phyloP scores from a whole-genome alignment of 2,113 vertebrate species.

The Spilogale gracilis region DNA sequence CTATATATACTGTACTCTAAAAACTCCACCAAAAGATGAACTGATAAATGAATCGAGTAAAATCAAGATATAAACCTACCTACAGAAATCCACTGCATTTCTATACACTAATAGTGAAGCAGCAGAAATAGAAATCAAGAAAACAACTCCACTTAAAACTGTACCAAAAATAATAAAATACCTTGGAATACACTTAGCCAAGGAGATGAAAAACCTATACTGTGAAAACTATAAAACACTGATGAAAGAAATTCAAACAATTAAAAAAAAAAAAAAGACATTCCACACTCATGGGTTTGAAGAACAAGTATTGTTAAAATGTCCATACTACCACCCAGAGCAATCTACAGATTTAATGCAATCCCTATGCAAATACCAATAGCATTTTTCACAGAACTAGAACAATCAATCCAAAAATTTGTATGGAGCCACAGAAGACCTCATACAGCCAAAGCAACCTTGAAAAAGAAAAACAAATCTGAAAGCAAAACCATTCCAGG shows the following conservation, averaged over 20 bases:
- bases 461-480: not conserved
- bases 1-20: not conserved
- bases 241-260: not conserved
- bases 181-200: not conserved
- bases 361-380: too few species aligned
- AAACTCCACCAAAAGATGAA: not conserved
- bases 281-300: not conserved
- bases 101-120: not conserved
- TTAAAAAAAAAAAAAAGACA: not conserved
- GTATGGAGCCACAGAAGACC: not conserved
- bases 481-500: not conserved
- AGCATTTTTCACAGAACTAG: not conserved
- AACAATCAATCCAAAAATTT: not conserved
- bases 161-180: not conserved
- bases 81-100: not conserved
- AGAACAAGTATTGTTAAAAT: not conserved
- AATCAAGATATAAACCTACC: not conserved
- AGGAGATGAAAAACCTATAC: not conserved
- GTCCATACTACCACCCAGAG: not conserved
- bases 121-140: not conserved
- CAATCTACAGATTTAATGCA: not conserved
- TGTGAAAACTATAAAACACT: not conserved
- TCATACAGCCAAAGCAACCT: not conserved
- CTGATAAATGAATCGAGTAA: not conserved
- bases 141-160: not conserved